These are phyloP conservation scores for Mesocentrotus franciscanus DNA, from an alignment of 53 echinoderm and acorn worm genomes.

Conservation along the genomic window DNA sequence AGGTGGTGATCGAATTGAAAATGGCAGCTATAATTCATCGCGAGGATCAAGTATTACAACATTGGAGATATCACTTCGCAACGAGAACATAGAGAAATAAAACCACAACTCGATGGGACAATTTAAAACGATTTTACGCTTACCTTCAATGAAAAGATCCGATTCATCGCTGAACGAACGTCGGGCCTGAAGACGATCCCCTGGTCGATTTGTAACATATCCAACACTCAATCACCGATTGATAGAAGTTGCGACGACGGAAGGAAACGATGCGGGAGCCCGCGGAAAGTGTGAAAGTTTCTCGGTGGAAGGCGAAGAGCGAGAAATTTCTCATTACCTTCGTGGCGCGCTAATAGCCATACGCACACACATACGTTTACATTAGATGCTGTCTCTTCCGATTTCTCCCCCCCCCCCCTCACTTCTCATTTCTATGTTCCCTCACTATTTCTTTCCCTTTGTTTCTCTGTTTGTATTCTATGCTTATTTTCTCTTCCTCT, in stretches of 20 bases:
- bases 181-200: conserved; percentile 7
- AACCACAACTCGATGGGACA: background rate
- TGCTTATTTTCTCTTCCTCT: background rate
- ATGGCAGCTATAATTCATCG: background rate
- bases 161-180: background rate
- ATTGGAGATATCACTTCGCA: no score
- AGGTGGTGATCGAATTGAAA: background rate
- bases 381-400: background rate
- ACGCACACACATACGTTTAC: background rate
- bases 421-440: no score
- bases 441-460: no score
- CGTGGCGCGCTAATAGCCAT: background rate
- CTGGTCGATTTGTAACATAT: conserved; percentile 35
- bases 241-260: background rate
- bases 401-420: background rate
- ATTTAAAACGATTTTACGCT: background rate
- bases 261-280: background rate
- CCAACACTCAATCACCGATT: conserved; percentile 39
- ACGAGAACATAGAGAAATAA: no score
- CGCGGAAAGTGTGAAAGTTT: conserved; percentile 3
- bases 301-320: background rate
- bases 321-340: background rate
- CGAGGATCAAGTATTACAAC: background rate
- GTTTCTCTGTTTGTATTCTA: no score
- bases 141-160: conserved; percentile 11